Base-by-base conservation (phyloP, 1,140 invertebrate species). In the Euwallacea fornicatus region DNA sequence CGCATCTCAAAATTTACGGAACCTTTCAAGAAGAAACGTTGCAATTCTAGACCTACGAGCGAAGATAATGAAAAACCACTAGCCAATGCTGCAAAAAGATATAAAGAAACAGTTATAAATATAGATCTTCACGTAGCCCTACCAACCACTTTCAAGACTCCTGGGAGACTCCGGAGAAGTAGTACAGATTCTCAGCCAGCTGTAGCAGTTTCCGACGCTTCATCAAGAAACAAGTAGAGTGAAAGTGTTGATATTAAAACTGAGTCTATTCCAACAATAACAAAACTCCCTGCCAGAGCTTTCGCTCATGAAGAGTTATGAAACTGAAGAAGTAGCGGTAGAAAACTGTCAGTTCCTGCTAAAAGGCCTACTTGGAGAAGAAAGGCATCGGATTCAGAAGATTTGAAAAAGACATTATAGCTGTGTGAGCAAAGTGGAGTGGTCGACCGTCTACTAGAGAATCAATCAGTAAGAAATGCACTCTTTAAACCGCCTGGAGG, bases 241-340 rank as follows among this genome's bases (percentile, higher is more conserved):
- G 64, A 56, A 42, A 66, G 56, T 41, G 42, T 16, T 11, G 41
- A 13, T 7, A 21, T 41, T 16, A 55, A 71, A 47, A 13, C 42
- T 15, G 67, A 69, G 60, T 21, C 10, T 47, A 21, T 15, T 10
- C 21, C 53, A 16, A 33, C 21, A 33, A 33, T 4, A 33, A 33
- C 21, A 1, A 62, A 64, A 71, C 43, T 42, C 13, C 58, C 58
- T 15, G 46, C 47, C 13, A 73, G 66, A 53, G 46, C 54, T 13
- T 42, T 62, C 6, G 56, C 44, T 62, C 67, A 54, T 63, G 67
- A 59, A 67, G 67, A 66, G 33, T 11, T 70, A 63, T 7, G 15
- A 15, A 4, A 60, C 61, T 42, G 60, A 50, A 68, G 33, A 67
- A 15, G 66, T 41, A 8, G 2, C 7, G 6, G 66, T 64, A 7